phyloP scores from a whole-genome alignment of 2,888 invertebrate genomes.

The Eucera pruinosa region DNA sequence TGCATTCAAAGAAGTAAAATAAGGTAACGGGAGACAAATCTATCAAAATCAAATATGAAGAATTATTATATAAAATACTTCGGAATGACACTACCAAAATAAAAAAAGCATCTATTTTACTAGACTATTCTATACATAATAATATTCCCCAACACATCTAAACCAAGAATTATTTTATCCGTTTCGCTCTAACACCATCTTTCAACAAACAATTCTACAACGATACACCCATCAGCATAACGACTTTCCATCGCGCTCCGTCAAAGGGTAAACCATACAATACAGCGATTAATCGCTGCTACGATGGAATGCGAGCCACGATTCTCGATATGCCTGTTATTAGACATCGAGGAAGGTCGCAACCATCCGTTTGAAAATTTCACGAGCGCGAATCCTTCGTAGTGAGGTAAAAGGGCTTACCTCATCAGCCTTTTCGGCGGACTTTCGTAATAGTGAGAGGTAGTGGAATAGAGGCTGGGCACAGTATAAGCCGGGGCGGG shows the following conservation, averaged over 20 bases:
- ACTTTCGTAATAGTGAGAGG: conserved; percentile 81
- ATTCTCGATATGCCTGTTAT: neutral
- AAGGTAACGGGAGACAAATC: no score
- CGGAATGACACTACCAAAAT: no score
- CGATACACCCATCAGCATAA: neutral
- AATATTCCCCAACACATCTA: neutral
- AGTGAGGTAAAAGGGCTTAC: conserved; percentile 69
- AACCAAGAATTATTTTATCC: neutral
- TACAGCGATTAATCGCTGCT: neutral
- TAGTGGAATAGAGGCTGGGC: conserved; percentile 76
- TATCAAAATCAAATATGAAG: no score
- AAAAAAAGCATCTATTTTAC: neutral
- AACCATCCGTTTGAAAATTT: conserved; percentile 17
- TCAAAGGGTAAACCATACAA: neutral
- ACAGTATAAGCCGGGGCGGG: conserved; percentile 80
- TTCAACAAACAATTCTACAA: no score
- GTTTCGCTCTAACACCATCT: no score
- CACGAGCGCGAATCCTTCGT: conserved; percentile 29
- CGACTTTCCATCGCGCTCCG: neutral
- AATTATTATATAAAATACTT: no score
- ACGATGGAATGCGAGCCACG: conserved; percentile 9
- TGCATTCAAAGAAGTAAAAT: no score
- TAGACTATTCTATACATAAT: neutral
- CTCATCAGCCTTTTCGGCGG: conserved; percentile 82
- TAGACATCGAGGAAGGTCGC: conserved; percentile 33